Base-by-base conservation (phyloP, 2,797 vertebrate species). In the Zenarchopterus dispar region DNA sequence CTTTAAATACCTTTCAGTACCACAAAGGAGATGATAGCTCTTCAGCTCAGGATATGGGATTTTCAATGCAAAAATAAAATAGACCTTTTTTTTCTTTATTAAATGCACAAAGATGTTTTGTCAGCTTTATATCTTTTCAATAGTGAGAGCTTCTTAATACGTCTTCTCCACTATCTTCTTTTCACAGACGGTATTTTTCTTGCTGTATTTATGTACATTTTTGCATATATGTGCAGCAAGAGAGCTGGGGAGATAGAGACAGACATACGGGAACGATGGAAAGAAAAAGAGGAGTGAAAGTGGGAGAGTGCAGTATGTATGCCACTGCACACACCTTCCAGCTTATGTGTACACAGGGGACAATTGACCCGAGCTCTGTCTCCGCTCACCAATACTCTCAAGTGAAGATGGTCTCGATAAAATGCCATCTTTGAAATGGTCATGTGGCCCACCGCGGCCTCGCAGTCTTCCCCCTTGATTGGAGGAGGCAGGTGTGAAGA, bases 391-490 rank as follows among this genome's bases (percentile, higher is more conserved):
- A 85, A 64, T 60, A 84, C 83, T 86, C 78, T 80, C 82, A 88
- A 88, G 80, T 78, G 81, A 90, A 87, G 91, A 91, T 87, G 75
- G 70, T 82, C 81, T 70, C 71, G 86, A 91, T 90, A 90, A 92
- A 93, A 93, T 92, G 92, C 91, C 89, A 92, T 89, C 89, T 81
- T 85, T 86, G 84, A 80, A 87, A 89, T 59, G 45, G 66, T 76
- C 57, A 73, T 56, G 76, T 72, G 82, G 77, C 48, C 64, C 83
- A 66, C 78, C 52, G 50, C 42, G 75, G 71, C 84, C 73, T 61
- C n/a, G 36, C 59, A 24, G 50, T 19, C 62, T 26, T 71, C 21
- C 11, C 48, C 64, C 50, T 50, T 55, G 62, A 69, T 50, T 50
- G 75, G 75, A 82, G 73, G 76, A 85, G 68, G 70, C 83, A 81